These are phyloP conservation scores for Hippocampus barbouri DNA, from an alignment of 2,113 vertebrate genomes.

Conservation along the genomic window DNA sequence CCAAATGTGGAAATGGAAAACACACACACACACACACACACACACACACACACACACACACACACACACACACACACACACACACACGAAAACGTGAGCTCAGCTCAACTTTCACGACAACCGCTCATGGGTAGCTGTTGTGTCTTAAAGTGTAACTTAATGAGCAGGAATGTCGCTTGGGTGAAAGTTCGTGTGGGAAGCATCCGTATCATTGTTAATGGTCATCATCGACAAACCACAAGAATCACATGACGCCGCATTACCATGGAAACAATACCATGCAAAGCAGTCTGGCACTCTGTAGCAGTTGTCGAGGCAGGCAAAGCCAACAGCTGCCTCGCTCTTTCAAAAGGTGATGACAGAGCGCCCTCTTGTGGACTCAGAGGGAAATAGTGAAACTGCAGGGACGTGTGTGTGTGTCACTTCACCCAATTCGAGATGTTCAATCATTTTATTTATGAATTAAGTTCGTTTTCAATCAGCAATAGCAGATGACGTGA, in stretches of 20 bases:
- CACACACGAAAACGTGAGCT: background rate
- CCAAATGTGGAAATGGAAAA: background rate
- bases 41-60: background rate
- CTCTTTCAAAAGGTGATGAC: slow-evolving; percentile 19
- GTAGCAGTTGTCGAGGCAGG: background rate
- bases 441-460: background rate
- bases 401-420: slow-evolving; percentile 10
- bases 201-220: background rate
- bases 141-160: background rate
- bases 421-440: background rate
- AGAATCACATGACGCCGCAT: too few relatives aligned
- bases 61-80: background rate
- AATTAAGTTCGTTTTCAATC: too few relatives aligned
- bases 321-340: slow-evolving; percentile 1
- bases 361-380: slow-evolving; percentile 63
- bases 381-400: background rate
- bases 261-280: background rate
- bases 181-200: background rate
- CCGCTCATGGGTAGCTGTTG: slow-evolving; percentile 16
- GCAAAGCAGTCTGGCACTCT: background rate
- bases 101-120: slow-evolving; percentile 54
- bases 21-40: too few relatives aligned
- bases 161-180: background rate
- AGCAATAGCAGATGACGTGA: too few relatives aligned
- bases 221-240: background rate